Percentiles rank a stretch among this genome's conserved stretches.
These are phyloP conservation scores for Drosophila paranaensis DNA, from an alignment of 2,888 invertebrate species.

Conservation along the genomic window DNA sequence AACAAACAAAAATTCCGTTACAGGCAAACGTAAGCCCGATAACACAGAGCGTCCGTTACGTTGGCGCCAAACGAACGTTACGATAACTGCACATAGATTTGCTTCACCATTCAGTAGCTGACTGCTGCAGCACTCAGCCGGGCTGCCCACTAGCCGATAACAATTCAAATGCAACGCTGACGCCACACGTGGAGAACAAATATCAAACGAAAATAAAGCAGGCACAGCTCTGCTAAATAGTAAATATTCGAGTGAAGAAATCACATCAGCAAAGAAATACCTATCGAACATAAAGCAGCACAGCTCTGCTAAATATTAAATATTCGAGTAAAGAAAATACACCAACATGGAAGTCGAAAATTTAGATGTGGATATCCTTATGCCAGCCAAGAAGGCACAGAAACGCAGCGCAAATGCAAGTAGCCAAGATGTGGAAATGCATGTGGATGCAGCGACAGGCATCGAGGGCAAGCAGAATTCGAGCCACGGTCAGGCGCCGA, in stretches of 20 bases:
- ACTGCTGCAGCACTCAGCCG: slow-evolving; percentile 10
- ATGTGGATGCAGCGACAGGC: slow-evolving; percentile 89
- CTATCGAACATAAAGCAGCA: no score
- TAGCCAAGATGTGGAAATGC: slow-evolving; percentile 86
- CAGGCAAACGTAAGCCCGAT: slow-evolving; percentile 5
- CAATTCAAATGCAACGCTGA: slow-evolving; percentile 23
- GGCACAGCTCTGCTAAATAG: neutral
- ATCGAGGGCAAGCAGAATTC: slow-evolving; percentile 85
- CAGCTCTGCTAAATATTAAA: neutral
- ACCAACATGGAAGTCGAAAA: slow-evolving; percentile 80
- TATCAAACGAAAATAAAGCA: slow-evolving; percentile 30
- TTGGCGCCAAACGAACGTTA: slow-evolving; percentile 12
- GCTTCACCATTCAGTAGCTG: slow-evolving; percentile 13
- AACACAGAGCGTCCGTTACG: neutral
- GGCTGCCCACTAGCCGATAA: slow-evolving; percentile 31
- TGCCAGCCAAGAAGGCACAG: slow-evolving; percentile 71
- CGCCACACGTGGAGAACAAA: slow-evolving; percentile 49
- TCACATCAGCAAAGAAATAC: slow-evolving; percentile 24
- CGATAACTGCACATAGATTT: slow-evolving; percentile 14
- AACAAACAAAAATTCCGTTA: neutral
- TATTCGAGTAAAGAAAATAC: neutral
- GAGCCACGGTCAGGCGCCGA: slow-evolving; percentile 67
- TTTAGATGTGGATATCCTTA: slow-evolving; percentile 78
- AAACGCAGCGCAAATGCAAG: slow-evolving; percentile 72
- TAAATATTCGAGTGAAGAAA: neutral